Evolutionary conservation across 2,113 vertebrate species (phyloP).

Genomic region (Rhabdornis inornatus): DNA sequence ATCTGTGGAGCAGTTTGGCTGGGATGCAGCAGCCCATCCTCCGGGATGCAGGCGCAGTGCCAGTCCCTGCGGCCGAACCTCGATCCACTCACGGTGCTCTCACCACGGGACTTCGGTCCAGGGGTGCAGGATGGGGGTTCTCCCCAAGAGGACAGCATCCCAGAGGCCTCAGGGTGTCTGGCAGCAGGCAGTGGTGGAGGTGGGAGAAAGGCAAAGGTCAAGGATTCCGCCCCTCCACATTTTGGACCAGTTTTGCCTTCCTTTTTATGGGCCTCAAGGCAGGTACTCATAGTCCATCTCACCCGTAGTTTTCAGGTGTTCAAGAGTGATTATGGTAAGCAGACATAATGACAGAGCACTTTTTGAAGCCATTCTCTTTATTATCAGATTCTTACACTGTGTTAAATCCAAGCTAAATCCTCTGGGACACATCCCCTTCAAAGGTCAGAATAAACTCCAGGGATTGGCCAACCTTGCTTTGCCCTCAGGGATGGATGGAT

Average conservation of each 20-base stretch:
- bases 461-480: not conserved
- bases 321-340: not conserved
- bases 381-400: not conserved
- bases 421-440: not conserved
- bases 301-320: not conserved
- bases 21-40: rapidly evolving
- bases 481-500: not conserved
- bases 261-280: not conserved
- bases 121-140: not conserved
- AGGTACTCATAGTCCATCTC: not conserved
- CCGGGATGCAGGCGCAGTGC: rapidly evolving
- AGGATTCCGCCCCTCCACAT: not conserved
- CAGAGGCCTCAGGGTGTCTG: not conserved
- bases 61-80: rapidly evolving
- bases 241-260: not conserved
- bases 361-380: not conserved
- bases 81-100: not conserved
- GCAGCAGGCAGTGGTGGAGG: not conserved
- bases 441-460: not conserved
- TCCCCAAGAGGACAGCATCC: not conserved
- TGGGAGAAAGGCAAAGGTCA: rapidly evolving
- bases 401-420: not conserved
- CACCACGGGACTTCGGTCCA: not conserved
- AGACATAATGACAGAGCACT: not conserved
- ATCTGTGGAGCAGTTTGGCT: not conserved